phyloP scores from a whole-genome alignment of 2,797 vertebrate species.

The Botia almorhae region DNA sequence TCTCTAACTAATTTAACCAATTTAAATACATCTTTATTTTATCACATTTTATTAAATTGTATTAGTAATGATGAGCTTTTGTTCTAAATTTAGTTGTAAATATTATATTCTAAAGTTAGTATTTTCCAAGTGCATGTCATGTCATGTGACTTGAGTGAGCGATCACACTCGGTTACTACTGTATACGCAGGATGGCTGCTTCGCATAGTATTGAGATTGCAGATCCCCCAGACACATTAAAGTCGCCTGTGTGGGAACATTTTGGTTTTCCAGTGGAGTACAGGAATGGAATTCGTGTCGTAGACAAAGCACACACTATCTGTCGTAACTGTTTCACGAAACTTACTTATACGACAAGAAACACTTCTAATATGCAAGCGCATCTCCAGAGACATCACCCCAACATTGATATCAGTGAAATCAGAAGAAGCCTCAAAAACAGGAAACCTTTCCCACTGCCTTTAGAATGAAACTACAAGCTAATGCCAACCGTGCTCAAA shows the following conservation, averaged over 20 bases:
- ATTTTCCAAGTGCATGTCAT: too few relatives aligned
- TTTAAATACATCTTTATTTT: too few relatives aligned
- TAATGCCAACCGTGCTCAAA: background rate
- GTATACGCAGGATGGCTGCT: too few relatives aligned
- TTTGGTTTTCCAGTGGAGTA: slow-evolving; percentile 36
- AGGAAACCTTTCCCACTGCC: slow-evolving; percentile 7
- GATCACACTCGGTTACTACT: too few relatives aligned
- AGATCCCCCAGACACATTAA: background rate
- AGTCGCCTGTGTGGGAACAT: slow-evolving; percentile 19
- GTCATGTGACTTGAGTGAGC: too few relatives aligned
- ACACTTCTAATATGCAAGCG: slow-evolving; percentile 5
- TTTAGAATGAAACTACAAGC: slow-evolving; percentile 11
- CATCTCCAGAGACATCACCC: slow-evolving; percentile 27
- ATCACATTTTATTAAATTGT: too few relatives aligned
- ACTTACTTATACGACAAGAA: background rate
- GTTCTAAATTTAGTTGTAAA: too few relatives aligned
- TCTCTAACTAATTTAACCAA: too few relatives aligned
- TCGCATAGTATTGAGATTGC: too few relatives aligned
- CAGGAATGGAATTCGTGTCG: slow-evolving; percentile 31
- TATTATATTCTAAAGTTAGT: too few relatives aligned
- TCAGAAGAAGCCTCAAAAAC: slow-evolving; percentile 21
- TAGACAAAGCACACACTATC: slow-evolving; percentile 1
- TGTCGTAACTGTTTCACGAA: slow-evolving; percentile 24
- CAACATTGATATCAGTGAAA: background rate
- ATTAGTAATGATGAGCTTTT: too few relatives aligned